A percentile compares a stretch with the other conserved stretches of the same genome.
These are phyloP conservation scores for Kryptolebias ocellatus DNA, from an alignment of 2,797 vertebrate species.

Conservation along the genomic window DNA sequence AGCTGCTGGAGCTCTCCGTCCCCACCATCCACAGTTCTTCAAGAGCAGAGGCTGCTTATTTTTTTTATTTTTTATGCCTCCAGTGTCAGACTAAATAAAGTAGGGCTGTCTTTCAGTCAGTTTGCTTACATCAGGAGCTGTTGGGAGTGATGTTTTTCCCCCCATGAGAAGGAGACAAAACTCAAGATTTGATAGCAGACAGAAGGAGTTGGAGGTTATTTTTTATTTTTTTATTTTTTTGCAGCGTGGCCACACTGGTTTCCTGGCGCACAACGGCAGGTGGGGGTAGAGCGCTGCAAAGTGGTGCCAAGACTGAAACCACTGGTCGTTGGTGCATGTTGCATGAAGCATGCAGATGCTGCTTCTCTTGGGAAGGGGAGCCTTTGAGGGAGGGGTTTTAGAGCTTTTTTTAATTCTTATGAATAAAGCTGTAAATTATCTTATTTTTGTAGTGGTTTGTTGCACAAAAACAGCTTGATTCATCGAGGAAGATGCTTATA, in stretches of 20 bases:
- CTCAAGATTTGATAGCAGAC: background rate
- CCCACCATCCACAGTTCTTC: slow-evolving; percentile 1
- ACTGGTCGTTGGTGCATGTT: slow-evolving; percentile 36
- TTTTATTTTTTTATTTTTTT: slow-evolving; percentile 24
- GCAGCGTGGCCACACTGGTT: slow-evolving; percentile 39
- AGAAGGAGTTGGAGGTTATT: slow-evolving; percentile 18
- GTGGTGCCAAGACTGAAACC: slow-evolving; percentile 47
- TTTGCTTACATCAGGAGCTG: too few relatives aligned
- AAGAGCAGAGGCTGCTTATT: background rate
- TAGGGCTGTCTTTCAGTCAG: too few relatives aligned
- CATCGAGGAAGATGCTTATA: too few relatives aligned
- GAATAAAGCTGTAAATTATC: background rate
- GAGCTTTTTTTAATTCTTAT: background rate
- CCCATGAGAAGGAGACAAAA: background rate
- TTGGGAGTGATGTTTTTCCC: too few relatives aligned
- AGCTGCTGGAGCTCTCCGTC: slow-evolving; percentile 17
- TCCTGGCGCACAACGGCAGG: slow-evolving; percentile 78
- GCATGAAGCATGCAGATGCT: slow-evolving; percentile 16
- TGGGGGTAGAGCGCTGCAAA: slow-evolving; percentile 83
- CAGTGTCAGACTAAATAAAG: background rate
- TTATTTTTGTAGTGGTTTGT: too few relatives aligned
- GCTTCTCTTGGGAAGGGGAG: background rate
- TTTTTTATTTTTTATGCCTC: too few relatives aligned
- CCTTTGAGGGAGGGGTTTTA: too few relatives aligned
- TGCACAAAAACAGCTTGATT: too few relatives aligned